Evolutionary conservation across 2,888 invertebrate genomes (phyloP), one percentile per base, ranked within the genome.

Genomic region (Atethmia centrago): DNA sequence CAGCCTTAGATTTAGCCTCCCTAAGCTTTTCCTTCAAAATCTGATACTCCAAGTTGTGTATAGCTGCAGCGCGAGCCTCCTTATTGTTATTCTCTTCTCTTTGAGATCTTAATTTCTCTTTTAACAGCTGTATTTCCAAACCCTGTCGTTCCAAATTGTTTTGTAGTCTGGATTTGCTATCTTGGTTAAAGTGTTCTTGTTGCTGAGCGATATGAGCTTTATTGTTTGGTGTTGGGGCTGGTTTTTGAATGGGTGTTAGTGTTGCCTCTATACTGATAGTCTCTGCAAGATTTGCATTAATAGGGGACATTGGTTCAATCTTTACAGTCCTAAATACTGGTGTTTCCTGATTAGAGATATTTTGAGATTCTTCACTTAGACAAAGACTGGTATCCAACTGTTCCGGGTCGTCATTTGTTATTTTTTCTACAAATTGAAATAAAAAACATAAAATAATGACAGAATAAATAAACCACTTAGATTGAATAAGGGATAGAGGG

Each of bases 1-100:
- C 62, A 58, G 79, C 82, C 53, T 82, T 79, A 14, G 79, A 82
- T 55, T 66, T 77, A 19, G 79, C 78, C 56, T 79, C 79, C n/a
- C 79, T 49, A 3, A 66, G 42, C n/a, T 66, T 77, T 58, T 79
- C 82, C 40, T 71, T 55, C 21, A 77, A 55, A 42, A 82, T 66
- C 55, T 71, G 51, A 12, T 25, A 40, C 36, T 79, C 82, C n/a
- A 79, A 55, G 12, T 66, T 61, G 14, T 79, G 78, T 16, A 71
- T 51, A 1, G 45, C 56, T 55, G 7, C 25, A 45, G 56, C 12
- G 3, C 19, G 49, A 40, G n/a, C 56, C 31, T 66, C 82, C 14
- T 7, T 77, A 19, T 1, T 64, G 1, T 40, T 71, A 49, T 47
- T 71, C 1, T 79, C 79, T 66, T 66, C 28, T 25, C 28, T 71